Evolutionary conservation across 2,113 vertebrate genomes (phyloP).

Genomic region (Trogon melanurus): DNA sequence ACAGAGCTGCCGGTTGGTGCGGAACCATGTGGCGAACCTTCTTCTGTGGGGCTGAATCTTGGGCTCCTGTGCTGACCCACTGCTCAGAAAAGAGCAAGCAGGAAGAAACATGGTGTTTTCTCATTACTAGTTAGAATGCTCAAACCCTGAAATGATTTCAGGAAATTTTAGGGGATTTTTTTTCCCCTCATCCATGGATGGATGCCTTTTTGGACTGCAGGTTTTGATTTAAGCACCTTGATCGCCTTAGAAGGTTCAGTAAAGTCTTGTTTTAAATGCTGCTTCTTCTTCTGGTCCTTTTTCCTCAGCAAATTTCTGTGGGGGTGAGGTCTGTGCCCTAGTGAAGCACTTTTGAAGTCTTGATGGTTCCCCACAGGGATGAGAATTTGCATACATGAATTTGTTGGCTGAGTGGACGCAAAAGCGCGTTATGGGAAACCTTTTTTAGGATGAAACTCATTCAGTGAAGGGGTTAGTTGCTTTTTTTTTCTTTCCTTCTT

Average conservation of each 20-base stretch:
- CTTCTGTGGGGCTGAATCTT: neutral
- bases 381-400: neutral
- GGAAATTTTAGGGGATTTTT: neutral
- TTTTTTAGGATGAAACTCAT: neutral
- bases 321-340: neutral
- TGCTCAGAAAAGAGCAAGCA: neutral
- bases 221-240: neutral
- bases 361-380: neutral
- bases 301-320: neutral
- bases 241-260: neutral
- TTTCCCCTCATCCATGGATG: too few relatives aligned
- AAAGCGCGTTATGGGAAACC: neutral
- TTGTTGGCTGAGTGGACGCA: neutral
- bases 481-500: neutral
- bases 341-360: neutral
- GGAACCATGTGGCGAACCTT: neutral
- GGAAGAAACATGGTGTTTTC: neutral
- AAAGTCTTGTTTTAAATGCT: neutral
- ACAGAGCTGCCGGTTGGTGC: fast-evolving
- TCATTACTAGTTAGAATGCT: neutral
- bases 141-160: neutral
- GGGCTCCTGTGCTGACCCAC: neutral
- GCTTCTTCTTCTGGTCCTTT: neutral
- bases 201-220: neutral
- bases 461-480: neutral